Base-by-base conservation (phyloP, 2,888 invertebrate species). In the Arrhopalites spinosus region DNA sequence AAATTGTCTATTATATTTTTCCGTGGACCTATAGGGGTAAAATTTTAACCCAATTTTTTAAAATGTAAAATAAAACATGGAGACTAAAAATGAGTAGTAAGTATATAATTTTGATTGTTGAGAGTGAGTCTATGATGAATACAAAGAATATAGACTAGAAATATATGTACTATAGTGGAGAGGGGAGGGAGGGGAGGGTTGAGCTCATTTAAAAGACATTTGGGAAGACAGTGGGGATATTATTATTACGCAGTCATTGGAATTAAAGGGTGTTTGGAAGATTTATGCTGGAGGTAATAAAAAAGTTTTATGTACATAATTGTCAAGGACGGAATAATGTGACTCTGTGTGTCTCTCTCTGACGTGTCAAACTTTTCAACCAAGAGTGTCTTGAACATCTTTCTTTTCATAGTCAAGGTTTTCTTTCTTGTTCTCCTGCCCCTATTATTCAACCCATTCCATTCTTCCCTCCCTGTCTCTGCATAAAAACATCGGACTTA, bases 351-450 rank as follows among this genome's bases (percentile, higher is more conserved):
- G n/a, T n/a, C n/a, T n/a, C 15, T 45, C 7, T 45, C 45, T 45
- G 45, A n/a, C 15, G n/a, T n/a, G 50, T 50, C n/a, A 15, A 23
- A 27, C 27, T 25, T 59, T 25, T 27, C 25, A 7, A 59, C 25
- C 3, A 59, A 5, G 27, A 25, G 25, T 59, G 15, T 5, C 8
- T 59, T 59, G 59, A 11, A 59, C 20, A 59, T 25, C 25, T 8
- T 13, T 8, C 59, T 56, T 56, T 30, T 25, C 63, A 45, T 25
- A 68, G 47, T 68, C 68, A 68, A 45, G 68, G 68, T 68, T 50
- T 68, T 50, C 27, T 23, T 36, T 27, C 47, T 47, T 50, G 29
- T 66, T 25, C 61, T 27, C 23, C 27, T 27, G 25, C 50, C 17
- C n/a, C n/a, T 50, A 20, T 59, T 59, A 17, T 59, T 59, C 59